A percentile compares a stretch with the other conserved stretches of the same genome.
phyloP scores from a whole-genome alignment of 2,797 vertebrate species.

The Austrolebias charrua region DNA sequence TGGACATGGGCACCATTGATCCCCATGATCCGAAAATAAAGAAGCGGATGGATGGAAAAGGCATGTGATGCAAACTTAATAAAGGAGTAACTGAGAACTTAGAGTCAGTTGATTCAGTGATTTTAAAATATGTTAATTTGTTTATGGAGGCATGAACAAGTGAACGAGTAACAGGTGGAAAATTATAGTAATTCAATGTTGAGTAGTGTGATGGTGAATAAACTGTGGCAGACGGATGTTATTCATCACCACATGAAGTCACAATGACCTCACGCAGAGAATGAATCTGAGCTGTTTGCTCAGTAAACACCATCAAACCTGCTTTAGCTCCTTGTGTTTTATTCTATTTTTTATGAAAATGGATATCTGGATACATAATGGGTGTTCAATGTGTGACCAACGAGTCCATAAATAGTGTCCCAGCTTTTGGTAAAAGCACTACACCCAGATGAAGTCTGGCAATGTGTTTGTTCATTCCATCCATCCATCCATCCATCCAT shows the following conservation, averaged over 20 bases:
- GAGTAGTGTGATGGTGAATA: constrained; percentile 21
- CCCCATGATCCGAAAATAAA: too few relatives aligned
- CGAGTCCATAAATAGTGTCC: neutral
- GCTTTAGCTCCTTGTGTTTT: neutral
- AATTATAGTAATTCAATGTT: constrained; percentile 12
- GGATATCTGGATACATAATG: neutral
- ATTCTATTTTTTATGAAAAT: neutral
- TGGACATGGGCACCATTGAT: too few relatives aligned
- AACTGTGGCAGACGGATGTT: constrained; percentile 31
- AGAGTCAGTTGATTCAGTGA: constrained; percentile 10
- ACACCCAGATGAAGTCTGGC: too few relatives aligned
- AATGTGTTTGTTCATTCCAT: too few relatives aligned
- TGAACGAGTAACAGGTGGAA: neutral
- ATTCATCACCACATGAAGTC: constrained; percentile 26
- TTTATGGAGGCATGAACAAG: constrained; percentile 9
- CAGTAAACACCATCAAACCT: neutral
- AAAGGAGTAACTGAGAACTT: neutral
- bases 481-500: too few relatives aligned
- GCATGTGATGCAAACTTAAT: constrained; percentile 11
- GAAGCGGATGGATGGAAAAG: neutral
- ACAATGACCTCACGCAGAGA: constrained; percentile 24
- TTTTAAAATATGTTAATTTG: constrained; percentile 14
- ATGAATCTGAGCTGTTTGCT: constrained; percentile 25
- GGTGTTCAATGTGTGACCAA: neutral
- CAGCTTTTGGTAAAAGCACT: neutral